Conservation (phyloP, 2,797 vertebrate species). For the Lutjanus argentimaculatus region DNA sequence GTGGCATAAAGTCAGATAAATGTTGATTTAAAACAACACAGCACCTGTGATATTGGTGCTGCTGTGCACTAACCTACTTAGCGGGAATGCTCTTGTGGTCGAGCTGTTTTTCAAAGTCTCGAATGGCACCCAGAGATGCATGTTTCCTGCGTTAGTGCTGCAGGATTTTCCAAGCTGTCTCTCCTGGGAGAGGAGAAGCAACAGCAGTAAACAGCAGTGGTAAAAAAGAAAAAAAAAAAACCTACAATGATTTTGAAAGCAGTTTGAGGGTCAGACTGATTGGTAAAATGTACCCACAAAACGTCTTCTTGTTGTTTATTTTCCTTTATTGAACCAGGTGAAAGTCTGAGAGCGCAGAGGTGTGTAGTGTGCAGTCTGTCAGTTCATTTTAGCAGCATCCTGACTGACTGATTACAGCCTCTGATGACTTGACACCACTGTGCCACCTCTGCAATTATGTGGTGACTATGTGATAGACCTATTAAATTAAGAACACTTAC, state of each 20-base stretch:
- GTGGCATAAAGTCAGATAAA: not conserved
- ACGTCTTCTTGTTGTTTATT: not conserved
- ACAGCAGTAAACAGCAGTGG: constrained; percentile 35
- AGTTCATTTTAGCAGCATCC: not conserved
- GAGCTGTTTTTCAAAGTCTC: constrained; percentile 42
- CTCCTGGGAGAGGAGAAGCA: constrained; percentile 33
- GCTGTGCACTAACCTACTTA: constrained; percentile 36
- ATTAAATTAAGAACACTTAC: no score
- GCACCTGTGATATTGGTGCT: not conserved
- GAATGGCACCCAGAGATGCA: constrained; percentile 32
- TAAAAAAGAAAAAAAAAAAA: not conserved
- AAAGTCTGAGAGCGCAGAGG: not conserved
- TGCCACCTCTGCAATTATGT: no score
- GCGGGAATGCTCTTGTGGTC: constrained; percentile 7
- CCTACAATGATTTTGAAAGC: not conserved
- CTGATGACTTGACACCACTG: no score
- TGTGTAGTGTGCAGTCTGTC: not conserved
- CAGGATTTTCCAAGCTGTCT: constrained; percentile 38
- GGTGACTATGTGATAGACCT: no score
- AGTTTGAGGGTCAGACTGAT: not conserved
- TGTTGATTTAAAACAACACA: not conserved
- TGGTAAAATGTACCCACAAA: not conserved
- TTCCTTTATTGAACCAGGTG: not conserved
- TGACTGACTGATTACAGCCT: not conserved
- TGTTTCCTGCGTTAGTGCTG: constrained; percentile 36